A percentile compares a stretch with the other conserved stretches of the same genome.
Conservation (phyloP, 2,113 vertebrate species). For the Pluvianellus socialis region DNA sequence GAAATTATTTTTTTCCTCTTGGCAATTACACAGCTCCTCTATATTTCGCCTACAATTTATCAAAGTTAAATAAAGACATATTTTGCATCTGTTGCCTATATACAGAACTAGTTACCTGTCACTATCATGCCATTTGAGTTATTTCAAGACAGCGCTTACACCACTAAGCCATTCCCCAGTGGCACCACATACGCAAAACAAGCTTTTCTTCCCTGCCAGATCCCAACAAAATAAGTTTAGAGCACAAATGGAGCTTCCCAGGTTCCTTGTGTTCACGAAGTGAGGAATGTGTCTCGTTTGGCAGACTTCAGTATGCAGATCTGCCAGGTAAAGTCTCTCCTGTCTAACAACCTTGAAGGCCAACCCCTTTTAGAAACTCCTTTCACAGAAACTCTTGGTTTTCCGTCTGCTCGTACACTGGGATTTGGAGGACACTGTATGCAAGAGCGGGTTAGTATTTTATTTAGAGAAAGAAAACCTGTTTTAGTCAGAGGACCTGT, state of each 20-base stretch:
- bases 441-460: not conserved
- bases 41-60: not conserved
- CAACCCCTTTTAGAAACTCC: not conserved
- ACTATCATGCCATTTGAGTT: rapidly evolving
- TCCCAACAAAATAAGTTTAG: not conserved
- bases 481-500: not conserved
- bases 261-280: rapidly evolving
- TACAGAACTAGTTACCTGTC: not conserved
- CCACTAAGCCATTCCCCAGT: not conserved
- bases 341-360: not conserved
- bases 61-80: not conserved
- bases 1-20: not conserved
- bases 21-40: not conserved
- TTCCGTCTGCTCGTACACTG: rapidly evolving
- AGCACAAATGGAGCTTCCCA: not conserved
- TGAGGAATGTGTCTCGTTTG: rapidly evolving
- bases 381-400: not conserved
- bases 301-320: not conserved
- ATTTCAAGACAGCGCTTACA: not conserved
- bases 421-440: not conserved
- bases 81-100: not conserved
- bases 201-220: not conserved
- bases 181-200: not conserved
- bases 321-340: not conserved
- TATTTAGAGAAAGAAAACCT: not conserved